Percentiles rank a stretch among this genome's conserved stretches.
These are phyloP conservation scores for Tragelaphus eurycerus DNA, from an alignment of 2,797 vertebrate species.

Conservation along the genomic window DNA sequence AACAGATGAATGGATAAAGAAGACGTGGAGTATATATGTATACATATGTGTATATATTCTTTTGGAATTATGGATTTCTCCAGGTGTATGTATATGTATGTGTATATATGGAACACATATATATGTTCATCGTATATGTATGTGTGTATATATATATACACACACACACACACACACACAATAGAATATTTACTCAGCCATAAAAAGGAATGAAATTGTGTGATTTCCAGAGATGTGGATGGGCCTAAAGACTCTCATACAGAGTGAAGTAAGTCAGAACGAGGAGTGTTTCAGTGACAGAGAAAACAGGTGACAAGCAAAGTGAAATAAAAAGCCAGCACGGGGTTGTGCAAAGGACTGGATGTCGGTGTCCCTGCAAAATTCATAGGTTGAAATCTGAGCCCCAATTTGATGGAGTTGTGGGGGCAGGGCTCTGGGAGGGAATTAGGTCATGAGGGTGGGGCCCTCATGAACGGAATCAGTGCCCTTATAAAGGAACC, in stretches of 20 bases:
- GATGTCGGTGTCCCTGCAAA: not conserved
- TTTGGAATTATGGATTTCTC: too few species aligned
- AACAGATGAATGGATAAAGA: not conserved
- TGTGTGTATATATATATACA: accelerated
- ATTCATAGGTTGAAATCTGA: not conserved
- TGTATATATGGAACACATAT: too few species aligned
- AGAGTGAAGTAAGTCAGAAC: not conserved
- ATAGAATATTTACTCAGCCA: not conserved
- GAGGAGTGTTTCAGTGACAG: not conserved
- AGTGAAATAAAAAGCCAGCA: not conserved
- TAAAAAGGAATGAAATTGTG: not conserved
- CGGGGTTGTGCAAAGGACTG: not conserved
- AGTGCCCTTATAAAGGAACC: not conserved
- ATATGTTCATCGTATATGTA: too few species aligned
- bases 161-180: not conserved
- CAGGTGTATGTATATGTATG: too few species aligned
- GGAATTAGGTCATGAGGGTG: not conserved
- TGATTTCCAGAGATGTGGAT: not conserved
- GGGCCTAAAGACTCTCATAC: not conserved
- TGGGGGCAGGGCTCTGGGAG: not conserved
- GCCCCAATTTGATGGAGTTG: not conserved
- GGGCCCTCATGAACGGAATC: not conserved
- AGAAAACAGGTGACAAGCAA: not conserved
- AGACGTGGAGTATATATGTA: not conserved
- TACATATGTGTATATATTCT: too few species aligned